Percentiles rank a stretch among this genome's conserved stretches.
These are phyloP conservation scores for Lypha dubia DNA, from an alignment of 2,888 invertebrate genomes.

Conservation along the genomic window DNA sequence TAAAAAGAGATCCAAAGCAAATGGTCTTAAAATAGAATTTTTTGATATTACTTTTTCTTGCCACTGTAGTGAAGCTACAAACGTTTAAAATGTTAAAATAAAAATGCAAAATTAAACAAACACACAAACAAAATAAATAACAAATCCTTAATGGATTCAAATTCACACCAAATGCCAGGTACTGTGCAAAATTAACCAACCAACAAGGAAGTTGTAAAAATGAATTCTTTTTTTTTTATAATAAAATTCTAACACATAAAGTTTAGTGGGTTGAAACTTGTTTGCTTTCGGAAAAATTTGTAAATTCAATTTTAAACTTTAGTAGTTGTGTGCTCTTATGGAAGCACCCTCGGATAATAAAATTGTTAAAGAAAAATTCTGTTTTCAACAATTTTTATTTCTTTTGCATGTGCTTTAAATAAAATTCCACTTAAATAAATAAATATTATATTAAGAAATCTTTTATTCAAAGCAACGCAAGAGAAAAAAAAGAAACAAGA, in stretches of 20 bases:
- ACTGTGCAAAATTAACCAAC: not conserved
- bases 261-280: too few species aligned
- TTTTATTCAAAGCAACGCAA: not conserved
- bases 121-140: slow-evolving; percentile 29
- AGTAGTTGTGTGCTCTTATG: not conserved
- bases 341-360: not conserved
- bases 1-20: not conserved
- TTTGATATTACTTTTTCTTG: not conserved
- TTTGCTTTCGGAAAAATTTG: too few species aligned
- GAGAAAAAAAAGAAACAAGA: not conserved
- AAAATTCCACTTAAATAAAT: slow-evolving; percentile 21
- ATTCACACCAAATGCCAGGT: not conserved
- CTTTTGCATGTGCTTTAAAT: slow-evolving; percentile 12
- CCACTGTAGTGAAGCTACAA: not conserved
- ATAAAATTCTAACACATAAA: too few species aligned
- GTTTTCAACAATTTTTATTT: not conserved
- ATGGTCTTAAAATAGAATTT: not conserved
- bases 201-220: not conserved
- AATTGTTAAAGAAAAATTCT: not conserved
- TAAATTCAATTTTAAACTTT: too few species aligned
- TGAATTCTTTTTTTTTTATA: not conserved
- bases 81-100: not conserved
- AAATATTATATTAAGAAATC: slow-evolving; percentile 16
- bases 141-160: slow-evolving; percentile 41
- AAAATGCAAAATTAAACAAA: slow-evolving; percentile 15